Evolutionary conservation across 2,797 vertebrate species (phyloP), one percentile per base, ranked within the genome.

Genomic region (Leontocebus nigricollis): DNA sequence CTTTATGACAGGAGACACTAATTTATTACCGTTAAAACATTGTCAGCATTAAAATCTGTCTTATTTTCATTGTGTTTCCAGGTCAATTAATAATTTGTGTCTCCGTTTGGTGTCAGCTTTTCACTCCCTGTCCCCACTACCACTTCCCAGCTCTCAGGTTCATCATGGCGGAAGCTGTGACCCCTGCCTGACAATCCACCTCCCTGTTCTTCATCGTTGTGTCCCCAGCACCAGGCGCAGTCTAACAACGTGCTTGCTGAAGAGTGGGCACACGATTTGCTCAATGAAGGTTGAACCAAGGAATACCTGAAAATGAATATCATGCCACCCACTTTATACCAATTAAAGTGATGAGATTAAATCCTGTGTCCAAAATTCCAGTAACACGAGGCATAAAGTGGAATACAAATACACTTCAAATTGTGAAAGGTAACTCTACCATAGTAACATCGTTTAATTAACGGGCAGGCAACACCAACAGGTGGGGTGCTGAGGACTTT

Each of bases 61-160:
- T 79, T 67, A 73, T 97, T 96, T 93, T 90, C 79, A n/a, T 84
- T 79, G 30, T 48, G 79, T 85, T 93, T 93, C 55, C 67, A 80
- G 4, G 33, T 93, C 36, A 79, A 2, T 59, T 80, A 26, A 75
- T 39, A 44, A 77, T 90, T 84, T 88, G 41, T 72, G 0, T 46
- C 44, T 81, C 33, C 75, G 12, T 81, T 77, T 82, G 27, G 64
- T 46, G 52, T 84, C 81, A 50, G 4, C 24, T 46, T 75, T 86
- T 36, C 6, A 8, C 1, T 70, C 27, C 13, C 48, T n/a, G 7
- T 61, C 22, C 33, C 14, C 48, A 4, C 3, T 39, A 0, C 12
- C 41, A 30, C 4, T 59, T 57, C 41, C 17, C 10, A 10, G 64
- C 41, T 41, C 22, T 13, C 19, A 57, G 24, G 39, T 50, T 39